These are phyloP conservation scores for Panzeria rudis DNA, from an alignment of 2,888 invertebrate species.

Conservation along the genomic window DNA sequence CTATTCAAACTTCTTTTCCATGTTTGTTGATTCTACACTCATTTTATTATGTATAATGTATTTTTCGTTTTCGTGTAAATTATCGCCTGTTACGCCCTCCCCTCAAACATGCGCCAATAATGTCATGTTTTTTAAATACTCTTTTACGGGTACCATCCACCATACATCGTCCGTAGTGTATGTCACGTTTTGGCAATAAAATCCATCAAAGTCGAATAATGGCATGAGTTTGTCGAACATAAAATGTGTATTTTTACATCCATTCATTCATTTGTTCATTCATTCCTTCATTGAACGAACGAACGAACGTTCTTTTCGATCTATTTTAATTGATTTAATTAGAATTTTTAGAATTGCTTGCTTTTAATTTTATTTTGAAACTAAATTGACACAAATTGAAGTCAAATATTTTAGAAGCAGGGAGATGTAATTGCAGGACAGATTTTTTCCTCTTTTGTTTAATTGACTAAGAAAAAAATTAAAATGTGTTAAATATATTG, in stretches of 20 bases:
- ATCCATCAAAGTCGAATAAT: constrained; percentile 71
- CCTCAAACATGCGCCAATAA: constrained; percentile 53
- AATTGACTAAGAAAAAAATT: background rate
- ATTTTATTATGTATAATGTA: constrained; percentile 5
- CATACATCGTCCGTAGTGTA: background rate
- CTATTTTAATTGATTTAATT: constrained; percentile 62
- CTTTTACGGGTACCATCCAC: constrained; percentile 25
- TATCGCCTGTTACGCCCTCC: constrained; percentile 48
- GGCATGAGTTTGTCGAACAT: constrained; percentile 45
- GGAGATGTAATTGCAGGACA: background rate
- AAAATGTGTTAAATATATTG: background rate
- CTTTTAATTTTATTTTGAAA: constrained; percentile 11
- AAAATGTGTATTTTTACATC: constrained; percentile 22
- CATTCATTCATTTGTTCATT: background rate
- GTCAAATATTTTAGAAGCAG: background rate
- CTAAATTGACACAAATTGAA: constrained; percentile 35
- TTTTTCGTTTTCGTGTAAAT: constrained; percentile 42
- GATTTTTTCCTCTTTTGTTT: background rate
- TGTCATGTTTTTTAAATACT: constrained; percentile 41
- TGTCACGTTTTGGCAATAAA: constrained; percentile 74
- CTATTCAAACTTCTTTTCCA: background rate
- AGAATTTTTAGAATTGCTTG: constrained; percentile 23
- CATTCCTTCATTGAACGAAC: constrained; percentile 8
- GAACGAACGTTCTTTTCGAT: constrained; percentile 34
- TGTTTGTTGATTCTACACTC: background rate